These are phyloP conservation scores for Meta bourneti DNA, from an alignment of 2,888 invertebrate genomes.

Conservation along the genomic window DNA sequence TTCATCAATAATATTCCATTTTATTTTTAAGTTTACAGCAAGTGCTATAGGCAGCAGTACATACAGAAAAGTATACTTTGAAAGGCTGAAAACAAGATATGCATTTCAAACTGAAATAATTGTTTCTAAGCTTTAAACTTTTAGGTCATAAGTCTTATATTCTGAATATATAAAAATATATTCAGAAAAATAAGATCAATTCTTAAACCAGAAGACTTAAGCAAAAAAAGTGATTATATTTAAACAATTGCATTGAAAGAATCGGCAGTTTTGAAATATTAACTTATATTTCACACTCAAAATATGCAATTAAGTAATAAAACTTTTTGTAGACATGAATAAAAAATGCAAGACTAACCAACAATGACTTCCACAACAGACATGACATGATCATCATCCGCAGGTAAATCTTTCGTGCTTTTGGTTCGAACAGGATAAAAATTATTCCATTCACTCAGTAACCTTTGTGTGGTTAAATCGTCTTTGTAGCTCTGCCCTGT, in stretches of 20 bases:
- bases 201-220: not conserved
- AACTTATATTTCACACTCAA: too few relatives aligned
- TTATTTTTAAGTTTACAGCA: too few relatives aligned
- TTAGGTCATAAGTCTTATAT: too few relatives aligned
- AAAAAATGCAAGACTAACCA: slow-evolving; percentile 80
- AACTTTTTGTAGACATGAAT: too few relatives aligned
- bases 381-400: slow-evolving; percentile 81
- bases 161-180: not conserved
- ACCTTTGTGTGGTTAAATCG: slow-evolving; percentile 87
- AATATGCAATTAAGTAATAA: not conserved
- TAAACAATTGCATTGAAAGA: too few relatives aligned
- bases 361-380: slow-evolving; percentile 84
- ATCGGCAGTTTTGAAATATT: too few relatives aligned
- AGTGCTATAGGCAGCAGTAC: not conserved
- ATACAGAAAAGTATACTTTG: too few relatives aligned
- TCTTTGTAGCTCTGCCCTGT: slow-evolving; percentile 89
- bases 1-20: not conserved
- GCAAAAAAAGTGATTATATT: too few relatives aligned
- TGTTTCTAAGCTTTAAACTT: too few relatives aligned
- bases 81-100: not conserved
- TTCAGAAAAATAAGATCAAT: not conserved
- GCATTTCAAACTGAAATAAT: too few relatives aligned
- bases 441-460: slow-evolving; percentile 96
- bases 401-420: slow-evolving; percentile 79
- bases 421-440: slow-evolving; percentile 89